These are phyloP conservation scores for Melipona bicolor DNA, from an alignment of 2,888 invertebrate species.

Conservation along the genomic window DNA sequence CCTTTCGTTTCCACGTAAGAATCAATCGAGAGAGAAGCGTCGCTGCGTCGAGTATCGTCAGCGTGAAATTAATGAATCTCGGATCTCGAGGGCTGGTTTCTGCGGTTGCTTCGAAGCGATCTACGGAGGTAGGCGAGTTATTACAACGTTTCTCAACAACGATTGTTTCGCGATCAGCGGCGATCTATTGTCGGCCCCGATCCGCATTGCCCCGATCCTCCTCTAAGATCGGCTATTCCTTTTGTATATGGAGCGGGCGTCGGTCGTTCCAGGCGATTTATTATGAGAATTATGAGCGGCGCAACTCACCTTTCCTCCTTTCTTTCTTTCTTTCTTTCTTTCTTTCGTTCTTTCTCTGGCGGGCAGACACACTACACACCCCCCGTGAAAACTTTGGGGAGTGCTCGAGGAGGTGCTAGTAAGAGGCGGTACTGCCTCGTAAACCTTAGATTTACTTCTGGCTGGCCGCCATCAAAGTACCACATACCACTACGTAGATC, in stretches of 20 bases:
- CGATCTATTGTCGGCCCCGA: conserved; percentile 57
- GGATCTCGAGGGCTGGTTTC: conserved; percentile 8
- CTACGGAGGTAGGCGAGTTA: conserved; percentile 24
- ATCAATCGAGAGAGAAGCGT: background rate
- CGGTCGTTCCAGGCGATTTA: conserved; percentile 80
- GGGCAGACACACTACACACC: conserved; percentile 39
- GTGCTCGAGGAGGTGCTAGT: conserved; percentile 84
- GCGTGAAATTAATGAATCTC: conserved; percentile 42
- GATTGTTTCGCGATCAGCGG: conserved; percentile 62
- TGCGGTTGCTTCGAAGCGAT: conserved; percentile 16
- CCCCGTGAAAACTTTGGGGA: conserved; percentile 77
- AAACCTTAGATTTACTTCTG: conserved; percentile 85
- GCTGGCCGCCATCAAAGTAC: conserved; percentile 83
- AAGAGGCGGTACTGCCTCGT: conserved; percentile 84
- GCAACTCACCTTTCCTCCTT: conserved; percentile 18
- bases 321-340: conserved; percentile 10
- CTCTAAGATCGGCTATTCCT: conserved; percentile 62
- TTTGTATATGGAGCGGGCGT: conserved; percentile 70
- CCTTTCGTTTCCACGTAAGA: background rate
- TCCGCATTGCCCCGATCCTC: conserved; percentile 48
- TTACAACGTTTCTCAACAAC: conserved; percentile 53
- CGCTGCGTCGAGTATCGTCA: background rate
- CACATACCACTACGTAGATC: conserved; percentile 71
- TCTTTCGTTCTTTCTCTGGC: conserved; percentile 16
- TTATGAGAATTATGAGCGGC: conserved; percentile 82